Conservation (phyloP, 1,140 invertebrate genomes). For the Colletes latitarsis region DNA sequence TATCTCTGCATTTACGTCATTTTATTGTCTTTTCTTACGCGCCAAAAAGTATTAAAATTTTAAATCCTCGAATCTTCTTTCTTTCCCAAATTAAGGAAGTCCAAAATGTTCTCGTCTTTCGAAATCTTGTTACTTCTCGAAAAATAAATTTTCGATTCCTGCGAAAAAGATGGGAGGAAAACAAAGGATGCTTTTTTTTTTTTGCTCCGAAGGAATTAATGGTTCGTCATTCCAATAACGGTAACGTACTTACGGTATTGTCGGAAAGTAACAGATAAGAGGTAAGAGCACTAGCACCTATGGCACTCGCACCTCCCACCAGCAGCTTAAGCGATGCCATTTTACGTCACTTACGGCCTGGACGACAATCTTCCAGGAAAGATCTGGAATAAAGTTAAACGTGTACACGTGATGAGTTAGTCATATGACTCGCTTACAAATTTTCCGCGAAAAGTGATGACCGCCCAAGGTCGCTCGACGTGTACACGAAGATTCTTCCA, state of each 20-base stretch:
- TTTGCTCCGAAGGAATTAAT: not conserved
- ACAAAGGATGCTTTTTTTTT: not conserved
- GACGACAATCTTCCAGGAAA: slow-evolving; percentile 31
- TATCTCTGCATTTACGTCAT: too few relatives aligned
- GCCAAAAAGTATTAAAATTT: too few relatives aligned
- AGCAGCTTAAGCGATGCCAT: slow-evolving; percentile 77
- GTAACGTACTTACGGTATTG: slow-evolving; percentile 67
- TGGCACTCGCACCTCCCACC: slow-evolving; percentile 75
- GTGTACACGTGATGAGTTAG: not conserved
- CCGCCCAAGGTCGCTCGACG: too few relatives aligned
- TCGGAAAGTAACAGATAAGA: slow-evolving; percentile 75
- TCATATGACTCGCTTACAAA: not conserved
- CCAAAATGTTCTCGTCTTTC: too few relatives aligned
- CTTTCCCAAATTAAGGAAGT: too few relatives aligned
- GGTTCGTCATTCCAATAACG: not conserved
- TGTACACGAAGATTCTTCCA: too few relatives aligned
- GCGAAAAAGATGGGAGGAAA: too few relatives aligned
- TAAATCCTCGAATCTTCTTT: too few relatives aligned
- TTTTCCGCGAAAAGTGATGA: not conserved
- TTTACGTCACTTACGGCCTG: slow-evolving; percentile 16
- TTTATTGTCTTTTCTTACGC: too few relatives aligned
- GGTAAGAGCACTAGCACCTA: slow-evolving; percentile 74
- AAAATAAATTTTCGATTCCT: not conserved
- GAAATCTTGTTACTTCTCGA: not conserved
- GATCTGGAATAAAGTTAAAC: slow-evolving; percentile 49